A percentile compares a stretch with the other conserved stretches of the same genome.
Conservation (phyloP, 2,888 invertebrate species). For the Mimachlamys varia region DNA sequence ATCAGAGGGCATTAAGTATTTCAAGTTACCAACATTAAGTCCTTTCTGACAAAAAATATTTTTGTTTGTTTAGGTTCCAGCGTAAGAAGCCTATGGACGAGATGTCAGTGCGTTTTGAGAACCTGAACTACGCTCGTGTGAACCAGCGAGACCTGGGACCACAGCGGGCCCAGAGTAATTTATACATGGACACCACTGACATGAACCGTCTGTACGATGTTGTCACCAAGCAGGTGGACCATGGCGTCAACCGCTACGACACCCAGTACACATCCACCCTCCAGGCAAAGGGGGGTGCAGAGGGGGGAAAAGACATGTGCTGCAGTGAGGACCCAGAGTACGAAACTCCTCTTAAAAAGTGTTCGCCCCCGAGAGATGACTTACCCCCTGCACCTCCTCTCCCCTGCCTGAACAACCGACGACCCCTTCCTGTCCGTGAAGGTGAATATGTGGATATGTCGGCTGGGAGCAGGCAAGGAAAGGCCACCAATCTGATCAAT, state of each 20-base stretch:
- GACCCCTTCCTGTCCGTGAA: slow-evolving; percentile 4
- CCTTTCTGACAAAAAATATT: no score
- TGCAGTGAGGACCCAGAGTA: slow-evolving; percentile 38
- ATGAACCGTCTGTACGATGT: slow-evolving; percentile 65
- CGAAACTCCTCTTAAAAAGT: slow-evolving; percentile 23
- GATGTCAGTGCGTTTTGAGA: slow-evolving; percentile 48
- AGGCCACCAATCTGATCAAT: slow-evolving; percentile 42
- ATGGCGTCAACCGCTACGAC: slow-evolving; percentile 51
- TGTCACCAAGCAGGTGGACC: slow-evolving; percentile 61
- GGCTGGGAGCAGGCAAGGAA: slow-evolving; percentile 40
- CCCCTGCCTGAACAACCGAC: neutral
- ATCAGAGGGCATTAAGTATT: no score
- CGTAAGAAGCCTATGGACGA: slow-evolving; percentile 46
- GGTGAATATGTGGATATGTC: slow-evolving; percentile 49
- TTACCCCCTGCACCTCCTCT: neutral
- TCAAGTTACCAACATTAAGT: no score
- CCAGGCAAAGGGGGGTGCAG: slow-evolving; percentile 2
- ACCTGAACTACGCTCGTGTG: slow-evolving; percentile 45
- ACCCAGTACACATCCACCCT: neutral
- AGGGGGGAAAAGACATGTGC: slow-evolving; percentile 38
- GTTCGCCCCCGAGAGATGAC: neutral
- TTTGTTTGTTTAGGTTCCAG: neutral
- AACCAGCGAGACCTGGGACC: slow-evolving; percentile 38
- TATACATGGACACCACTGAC: slow-evolving; percentile 68
- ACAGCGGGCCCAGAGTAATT: slow-evolving; percentile 61